Evolutionary conservation across 1,140 invertebrate genomes (phyloP).

Genomic region (Drosophila suzukii): DNA sequence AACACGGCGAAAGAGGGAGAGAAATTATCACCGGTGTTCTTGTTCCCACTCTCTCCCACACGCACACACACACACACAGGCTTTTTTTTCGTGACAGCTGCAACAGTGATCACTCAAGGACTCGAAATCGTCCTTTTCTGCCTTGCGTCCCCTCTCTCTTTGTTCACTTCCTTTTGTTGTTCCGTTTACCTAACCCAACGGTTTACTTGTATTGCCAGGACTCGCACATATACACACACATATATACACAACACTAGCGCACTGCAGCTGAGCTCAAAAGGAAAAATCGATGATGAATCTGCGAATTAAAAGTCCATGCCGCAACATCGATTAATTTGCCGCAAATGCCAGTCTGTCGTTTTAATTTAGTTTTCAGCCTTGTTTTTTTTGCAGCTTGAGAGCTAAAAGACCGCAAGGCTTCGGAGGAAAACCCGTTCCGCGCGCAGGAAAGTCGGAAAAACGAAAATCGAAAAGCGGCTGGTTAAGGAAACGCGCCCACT

Average conservation of each 20-base stretch:
- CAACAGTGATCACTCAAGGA: slow-evolving; percentile 38
- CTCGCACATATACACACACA: slow-evolving; percentile 18
- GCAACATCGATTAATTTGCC: slow-evolving; percentile 31
- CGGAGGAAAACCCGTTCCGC: slow-evolving; percentile 31
- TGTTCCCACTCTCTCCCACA: not conserved
- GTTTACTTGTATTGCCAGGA: slow-evolving; percentile 42
- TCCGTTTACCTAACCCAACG: slow-evolving; percentile 45
- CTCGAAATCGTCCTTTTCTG: slow-evolving; percentile 9
- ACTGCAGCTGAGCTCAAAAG: slow-evolving; percentile 32
- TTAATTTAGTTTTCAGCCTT: slow-evolving; percentile 27
- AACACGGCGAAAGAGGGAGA: slow-evolving; percentile 26
- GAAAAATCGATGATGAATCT: slow-evolving; percentile 55
- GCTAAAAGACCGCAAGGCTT: slow-evolving; percentile 22
- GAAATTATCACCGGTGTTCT: slow-evolving; percentile 11
- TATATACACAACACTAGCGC: slow-evolving; percentile 3
- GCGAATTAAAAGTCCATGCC: slow-evolving; percentile 26
- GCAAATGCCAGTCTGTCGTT: slow-evolving; percentile 18
- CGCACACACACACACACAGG: slow-evolving; percentile 14
- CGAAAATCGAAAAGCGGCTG: slow-evolving; percentile 28
- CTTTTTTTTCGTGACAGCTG: slow-evolving; percentile 27
- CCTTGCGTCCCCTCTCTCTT: not conserved
- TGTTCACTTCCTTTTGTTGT: slow-evolving; percentile 28
- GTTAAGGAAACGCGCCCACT: slow-evolving; percentile 26
- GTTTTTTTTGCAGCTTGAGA: not conserved
- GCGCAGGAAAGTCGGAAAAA: slow-evolving; percentile 23